Evolutionary conservation across 2,888 invertebrate genomes (phyloP).

Genomic region (Entomobrya multifasciata): DNA sequence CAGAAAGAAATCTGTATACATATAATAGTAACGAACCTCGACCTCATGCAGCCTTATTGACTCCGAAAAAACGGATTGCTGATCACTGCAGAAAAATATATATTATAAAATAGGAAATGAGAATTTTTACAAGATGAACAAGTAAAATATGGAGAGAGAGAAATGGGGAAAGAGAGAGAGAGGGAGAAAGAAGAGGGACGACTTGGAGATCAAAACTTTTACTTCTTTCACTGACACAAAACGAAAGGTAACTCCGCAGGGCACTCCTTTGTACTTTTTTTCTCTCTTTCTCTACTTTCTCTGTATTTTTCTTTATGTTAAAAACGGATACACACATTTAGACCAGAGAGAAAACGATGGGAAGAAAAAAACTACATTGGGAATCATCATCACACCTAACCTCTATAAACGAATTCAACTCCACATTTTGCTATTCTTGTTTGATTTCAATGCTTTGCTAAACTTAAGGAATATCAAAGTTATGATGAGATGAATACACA

Average conservation of each 20-base stretch:
- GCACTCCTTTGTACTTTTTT: conserved; percentile 57
- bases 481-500: conserved; percentile 49
- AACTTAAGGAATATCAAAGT: conserved; percentile 52
- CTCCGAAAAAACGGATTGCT: conserved; percentile 38
- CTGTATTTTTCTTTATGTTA: conserved; percentile 62
- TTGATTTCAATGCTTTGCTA: conserved; percentile 45
- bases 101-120: conserved; percentile 64
- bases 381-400: conserved; percentile 21
- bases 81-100: conserved; percentile 61
- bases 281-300: conserved; percentile 50
- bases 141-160: conserved; percentile 55
- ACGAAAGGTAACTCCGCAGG: conserved; percentile 73
- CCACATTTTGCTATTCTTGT: background rate
- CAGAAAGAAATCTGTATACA: background rate
- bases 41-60: conserved; percentile 51
- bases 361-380: background rate
- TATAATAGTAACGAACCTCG: background rate
- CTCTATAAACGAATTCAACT: conserved; percentile 14
- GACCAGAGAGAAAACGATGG: conserved; percentile 14
- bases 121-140: conserved; percentile 65
- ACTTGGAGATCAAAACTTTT: conserved; percentile 70
- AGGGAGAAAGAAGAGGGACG: conserved; percentile 28
- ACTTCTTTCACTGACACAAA: conserved; percentile 67
- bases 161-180: conserved; percentile 33
- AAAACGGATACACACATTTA: conserved; percentile 60